These are phyloP conservation scores for Pogonocherus hispidulus DNA, from an alignment of 2,888 invertebrate genomes.

Conservation along the genomic window DNA sequence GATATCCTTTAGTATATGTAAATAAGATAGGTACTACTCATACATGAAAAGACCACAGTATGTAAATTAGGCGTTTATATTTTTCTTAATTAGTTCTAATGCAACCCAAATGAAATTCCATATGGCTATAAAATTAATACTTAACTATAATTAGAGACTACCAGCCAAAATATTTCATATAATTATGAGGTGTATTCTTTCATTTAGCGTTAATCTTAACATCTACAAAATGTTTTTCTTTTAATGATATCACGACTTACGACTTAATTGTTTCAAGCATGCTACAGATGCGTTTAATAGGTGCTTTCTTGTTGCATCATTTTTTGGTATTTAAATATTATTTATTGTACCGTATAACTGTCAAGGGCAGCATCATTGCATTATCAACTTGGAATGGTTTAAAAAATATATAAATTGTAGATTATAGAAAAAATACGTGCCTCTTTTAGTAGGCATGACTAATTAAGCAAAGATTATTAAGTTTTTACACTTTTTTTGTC, in stretches of 20 bases:
- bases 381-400: background rate
- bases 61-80: conserved; percentile 6
- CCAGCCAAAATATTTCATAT: background rate
- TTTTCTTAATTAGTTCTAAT: conserved; percentile 15
- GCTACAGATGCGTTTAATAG: conserved; percentile 7
- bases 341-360: conserved; percentile 3
- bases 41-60: background rate
- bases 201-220: background rate
- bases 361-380: background rate
- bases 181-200: background rate
- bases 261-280: background rate
- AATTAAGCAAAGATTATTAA: background rate
- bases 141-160: conserved; percentile 5
- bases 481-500: background rate
- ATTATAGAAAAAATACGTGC: conserved; percentile 1
- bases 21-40: background rate
- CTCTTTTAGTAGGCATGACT: background rate
- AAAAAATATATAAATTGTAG: conserved; percentile 14
- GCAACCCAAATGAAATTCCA: background rate
- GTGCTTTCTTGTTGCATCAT: background rate
- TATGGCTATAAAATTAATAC: background rate
- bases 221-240: background rate
- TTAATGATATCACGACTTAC: background rate
- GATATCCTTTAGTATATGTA: conserved; percentile 12
- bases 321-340: background rate